Base-by-base conservation (phyloP, 2,888 invertebrate genomes). In the Drosophila helvetica region DNA sequence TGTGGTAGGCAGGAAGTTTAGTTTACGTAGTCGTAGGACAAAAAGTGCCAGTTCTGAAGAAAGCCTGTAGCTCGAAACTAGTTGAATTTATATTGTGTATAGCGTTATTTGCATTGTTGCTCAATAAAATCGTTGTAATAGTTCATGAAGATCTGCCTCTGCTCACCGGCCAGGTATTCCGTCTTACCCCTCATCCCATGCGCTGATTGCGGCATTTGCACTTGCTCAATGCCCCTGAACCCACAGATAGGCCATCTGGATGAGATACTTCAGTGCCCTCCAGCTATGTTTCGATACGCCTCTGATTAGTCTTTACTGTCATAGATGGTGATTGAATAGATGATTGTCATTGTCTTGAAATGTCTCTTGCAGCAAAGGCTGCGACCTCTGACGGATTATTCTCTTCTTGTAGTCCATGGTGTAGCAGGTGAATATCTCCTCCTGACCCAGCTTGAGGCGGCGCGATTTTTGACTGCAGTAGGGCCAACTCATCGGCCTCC, bases 371-470 rank as follows among this genome's bases (percentile, higher is more conserved):
- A 12, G 93, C 33, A 98, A 93, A 6, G 93, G 92, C 18, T 93
- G 91, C 68, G 94, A 94, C 1, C 98, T 93, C 18, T 94, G 93
- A 4, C 93, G 89, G 33, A 93, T 93, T 0, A 93, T 90, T 93
- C 95, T 94, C 63, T 95, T 93, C 45, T 94, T 94, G 75, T 94
- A 95, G 90, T 96, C 95, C 52, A 96, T 95, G 10, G 96, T 96
- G 91, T 98, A 98, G 89, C 97, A 97, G 92, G 98, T 98, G 77
- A 94, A 94, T 72, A 98, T 94, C 92, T 98, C 96, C 12, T 94
- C 94, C 42, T 38, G 72, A 0, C 90, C 90, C 8, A 71, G 66
- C 38, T 69, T 74, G 2, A 90, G 63, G 33, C 80, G 91, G 15
- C 62, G 61, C 0, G 90, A 88, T 8, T 65, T 53, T n/a, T n/a